A percentile compares a stretch with the other conserved stretches of the same genome.
These are phyloP conservation scores for Pharmacophagus antenor DNA, from an alignment of 2,888 invertebrate species.

Conservation along the genomic window DNA sequence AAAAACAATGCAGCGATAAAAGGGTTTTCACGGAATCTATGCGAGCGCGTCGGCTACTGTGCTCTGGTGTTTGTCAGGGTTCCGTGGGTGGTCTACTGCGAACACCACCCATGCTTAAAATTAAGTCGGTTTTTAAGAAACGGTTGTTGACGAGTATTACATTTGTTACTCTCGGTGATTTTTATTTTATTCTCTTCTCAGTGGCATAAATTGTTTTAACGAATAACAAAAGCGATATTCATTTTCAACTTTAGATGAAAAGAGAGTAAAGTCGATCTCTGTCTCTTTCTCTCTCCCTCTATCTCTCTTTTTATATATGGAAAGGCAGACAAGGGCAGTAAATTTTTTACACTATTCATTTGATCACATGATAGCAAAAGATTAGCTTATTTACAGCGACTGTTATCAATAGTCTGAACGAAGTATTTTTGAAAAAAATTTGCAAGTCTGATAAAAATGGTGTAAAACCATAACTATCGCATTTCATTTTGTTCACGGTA, in stretches of 20 bases:
- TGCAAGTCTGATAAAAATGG: too few relatives aligned
- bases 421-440: too few relatives aligned
- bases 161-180: neutral
- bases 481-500: neutral
- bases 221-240: neutral
- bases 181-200: neutral
- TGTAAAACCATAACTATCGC: too few relatives aligned
- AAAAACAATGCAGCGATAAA: conserved; percentile 21
- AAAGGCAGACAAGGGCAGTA: too few relatives aligned
- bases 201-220: neutral
- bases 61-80: conserved; percentile 65
- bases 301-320: too few relatives aligned
- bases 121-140: conserved; percentile 28
- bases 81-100: conserved; percentile 68
- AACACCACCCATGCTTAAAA: conserved; percentile 44
- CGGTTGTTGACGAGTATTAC: neutral
- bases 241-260: neutral
- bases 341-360: too few relatives aligned
- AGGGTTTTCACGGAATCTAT: conserved; percentile 22
- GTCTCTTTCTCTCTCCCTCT: too few relatives aligned
- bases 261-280: too few relatives aligned
- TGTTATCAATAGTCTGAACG: too few relatives aligned
- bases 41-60: conserved; percentile 47
- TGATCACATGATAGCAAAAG: too few relatives aligned
- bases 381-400: too few relatives aligned